A percentile compares a stretch with the other conserved stretches of the same genome.
phyloP scores from a whole-genome alignment of 2,797 vertebrate genomes.

The Neomorphus geoffroyi region DNA sequence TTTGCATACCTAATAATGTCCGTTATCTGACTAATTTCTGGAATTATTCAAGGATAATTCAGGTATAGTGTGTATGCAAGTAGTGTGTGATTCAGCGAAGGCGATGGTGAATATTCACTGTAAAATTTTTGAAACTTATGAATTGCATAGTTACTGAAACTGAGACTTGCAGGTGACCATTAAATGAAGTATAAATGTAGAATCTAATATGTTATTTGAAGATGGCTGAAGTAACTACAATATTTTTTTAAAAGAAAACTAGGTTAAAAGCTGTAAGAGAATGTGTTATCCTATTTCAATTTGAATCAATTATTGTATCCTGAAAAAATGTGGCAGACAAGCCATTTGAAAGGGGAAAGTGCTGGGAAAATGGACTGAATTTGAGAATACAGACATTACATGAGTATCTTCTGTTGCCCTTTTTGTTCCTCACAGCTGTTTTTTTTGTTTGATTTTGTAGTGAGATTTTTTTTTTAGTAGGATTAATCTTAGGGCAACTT shows the following conservation, averaged over 20 bases:
- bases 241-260: accelerated
- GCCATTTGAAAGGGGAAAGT: neutral
- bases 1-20: neutral
- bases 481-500: neutral
- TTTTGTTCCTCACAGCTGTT: neutral
- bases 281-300: too few species aligned
- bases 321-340: neutral
- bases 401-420: neutral
- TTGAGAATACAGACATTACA: neutral
- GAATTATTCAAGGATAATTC: neutral
- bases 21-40: neutral
- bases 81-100: neutral
- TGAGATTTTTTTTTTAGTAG: neutral
- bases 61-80: neutral
- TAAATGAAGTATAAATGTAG: neutral
- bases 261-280: neutral
- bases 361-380: neutral
- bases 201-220: neutral
- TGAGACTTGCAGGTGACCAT: neutral
- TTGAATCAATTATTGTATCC: too few species aligned
- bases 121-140: neutral
- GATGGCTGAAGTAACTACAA: neutral
- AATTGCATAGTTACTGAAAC: neutral
- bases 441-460: neutral
- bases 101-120: neutral